Evolutionary conservation across 2,113 vertebrate species (phyloP).

Genomic region (Limnothrissa miodon): DNA sequence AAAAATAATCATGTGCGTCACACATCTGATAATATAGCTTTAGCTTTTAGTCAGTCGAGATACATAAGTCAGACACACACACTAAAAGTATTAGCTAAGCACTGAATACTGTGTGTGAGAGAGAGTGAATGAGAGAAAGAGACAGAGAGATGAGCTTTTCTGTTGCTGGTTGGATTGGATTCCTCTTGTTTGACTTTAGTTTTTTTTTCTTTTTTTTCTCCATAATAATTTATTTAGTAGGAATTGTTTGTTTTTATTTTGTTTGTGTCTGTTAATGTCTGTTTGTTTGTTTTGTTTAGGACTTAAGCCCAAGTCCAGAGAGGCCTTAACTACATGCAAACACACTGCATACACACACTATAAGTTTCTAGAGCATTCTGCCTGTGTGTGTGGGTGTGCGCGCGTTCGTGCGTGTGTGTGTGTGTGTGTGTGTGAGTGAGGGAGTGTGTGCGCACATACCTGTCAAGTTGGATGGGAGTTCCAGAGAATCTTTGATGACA

Average conservation of each 20-base stretch:
- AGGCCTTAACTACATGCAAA: background rate
- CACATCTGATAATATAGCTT: too few relatives aligned
- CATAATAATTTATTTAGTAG: background rate
- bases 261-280: background rate
- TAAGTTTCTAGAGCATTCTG: background rate
- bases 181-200: background rate
- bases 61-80: background rate
- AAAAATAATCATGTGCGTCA: background rate
- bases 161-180: too few relatives aligned
- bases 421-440: background rate
- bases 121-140: too few relatives aligned
- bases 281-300: background rate
- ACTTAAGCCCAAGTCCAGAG: background rate
- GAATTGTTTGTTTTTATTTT: background rate
- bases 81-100: background rate
- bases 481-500: background rate
- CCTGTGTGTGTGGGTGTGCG: background rate
- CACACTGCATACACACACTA: too few relatives aligned
- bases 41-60: too few relatives aligned
- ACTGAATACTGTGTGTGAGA: too few relatives aligned
- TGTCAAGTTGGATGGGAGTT: background rate
- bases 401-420: slow-evolving; percentile 50
- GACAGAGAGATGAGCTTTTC: too few relatives aligned
- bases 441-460: too few relatives aligned
- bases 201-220: background rate